These are phyloP conservation scores for Syngnathus rostellatus DNA, from an alignment of 2,797 vertebrate species.

Conservation along the genomic window DNA sequence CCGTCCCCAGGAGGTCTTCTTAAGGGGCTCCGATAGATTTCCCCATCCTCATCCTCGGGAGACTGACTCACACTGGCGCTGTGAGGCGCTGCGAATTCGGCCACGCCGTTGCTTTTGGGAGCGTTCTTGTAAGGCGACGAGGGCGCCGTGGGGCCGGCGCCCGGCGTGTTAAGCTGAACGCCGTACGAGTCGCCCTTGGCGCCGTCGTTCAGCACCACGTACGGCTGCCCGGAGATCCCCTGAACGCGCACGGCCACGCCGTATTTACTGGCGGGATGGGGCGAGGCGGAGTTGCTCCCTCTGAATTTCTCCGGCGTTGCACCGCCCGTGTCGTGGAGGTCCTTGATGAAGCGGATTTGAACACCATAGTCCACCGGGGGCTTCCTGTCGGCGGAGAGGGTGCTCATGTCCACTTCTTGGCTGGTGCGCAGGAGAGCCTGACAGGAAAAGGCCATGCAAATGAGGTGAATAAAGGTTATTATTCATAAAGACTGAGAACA, in stretches of 20 bases:
- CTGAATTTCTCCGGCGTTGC: conserved; percentile 59
- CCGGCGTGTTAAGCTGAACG: conserved; percentile 78
- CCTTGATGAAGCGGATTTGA: conserved; percentile 93
- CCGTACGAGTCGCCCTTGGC: conserved; percentile 86
- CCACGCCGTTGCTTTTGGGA: conserved; percentile 27
- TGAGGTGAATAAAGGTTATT: conserved; percentile 8
- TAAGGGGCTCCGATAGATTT: conserved; percentile 59
- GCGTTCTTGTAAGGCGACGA: conserved; percentile 51
- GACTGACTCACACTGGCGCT: conserved; percentile 25
- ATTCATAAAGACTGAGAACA: too few relatives aligned
- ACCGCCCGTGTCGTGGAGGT: conserved; percentile 71
- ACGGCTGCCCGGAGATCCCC: conserved; percentile 91
- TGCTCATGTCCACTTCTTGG: conserved; percentile 62
- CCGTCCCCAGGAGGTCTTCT: conserved; percentile 72
- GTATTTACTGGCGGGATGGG: conserved; percentile 67
- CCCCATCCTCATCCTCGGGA: conserved; percentile 57
- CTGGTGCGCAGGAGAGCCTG: conserved; percentile 22
- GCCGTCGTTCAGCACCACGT: conserved; percentile 89
- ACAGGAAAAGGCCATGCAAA: conserved; percentile 35
- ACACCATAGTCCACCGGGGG: conserved; percentile 83
- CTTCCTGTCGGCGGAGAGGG: conserved; percentile 71
- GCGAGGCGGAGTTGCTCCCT: conserved; percentile 15
- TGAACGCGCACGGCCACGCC: conserved; percentile 90
- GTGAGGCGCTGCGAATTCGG: conserved; percentile 33
- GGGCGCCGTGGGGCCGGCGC: conserved; percentile 37